Evolutionary conservation across 2,113 vertebrate genomes (phyloP), one percentile per base, ranked within the genome.

Genomic region (Procavia capensis): DNA sequence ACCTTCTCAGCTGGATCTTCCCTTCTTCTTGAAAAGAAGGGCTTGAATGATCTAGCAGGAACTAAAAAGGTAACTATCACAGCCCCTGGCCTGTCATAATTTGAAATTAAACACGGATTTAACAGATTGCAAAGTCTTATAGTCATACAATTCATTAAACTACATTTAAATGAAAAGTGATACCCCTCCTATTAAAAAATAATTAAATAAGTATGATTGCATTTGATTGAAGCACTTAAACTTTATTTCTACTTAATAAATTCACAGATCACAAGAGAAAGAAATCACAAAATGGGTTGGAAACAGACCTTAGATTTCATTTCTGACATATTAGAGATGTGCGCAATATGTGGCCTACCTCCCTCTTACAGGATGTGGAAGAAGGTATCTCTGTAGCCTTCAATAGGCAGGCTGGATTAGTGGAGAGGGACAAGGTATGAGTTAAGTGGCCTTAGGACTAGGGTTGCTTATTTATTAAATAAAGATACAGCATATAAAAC

Each of bases 171-270:
- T 90, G 75, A 64, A 95, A 96, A 96, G 82, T 59, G 20, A 8
- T 45, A 36, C 3, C 16, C 36, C 13, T 90, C 22, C 34, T 22
- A 91, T 74, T 96, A 92, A 93, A 94, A 86, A 96, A 80, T 79
- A 63, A 76, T 86, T 91, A 70, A 45, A 22, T 41, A 59, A 85
- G 43, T 66, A 29, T 17, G 59, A 31, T 84, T 93, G 88, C 61
- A 88, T 54, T 27, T 9, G 16, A 89, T 36, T 27, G 57, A 59
- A 84, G 57, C 70, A 85, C 43, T 94, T 85, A 81, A 47, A 43
- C 66, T 85, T 95, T 54, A 36, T 95, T 85, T 86, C 22, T 89
- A 20, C 74, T 91, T 66, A 94, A 86, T 93, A 82, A 96, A 91
- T 90, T 83, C n/a, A 83, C 19, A 25, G 10, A 70, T 1, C 47